Evolutionary conservation across 2,113 vertebrate species (phyloP), one percentile per base, ranked within the genome.

Genomic region (Scytalopus superciliaris): DNA sequence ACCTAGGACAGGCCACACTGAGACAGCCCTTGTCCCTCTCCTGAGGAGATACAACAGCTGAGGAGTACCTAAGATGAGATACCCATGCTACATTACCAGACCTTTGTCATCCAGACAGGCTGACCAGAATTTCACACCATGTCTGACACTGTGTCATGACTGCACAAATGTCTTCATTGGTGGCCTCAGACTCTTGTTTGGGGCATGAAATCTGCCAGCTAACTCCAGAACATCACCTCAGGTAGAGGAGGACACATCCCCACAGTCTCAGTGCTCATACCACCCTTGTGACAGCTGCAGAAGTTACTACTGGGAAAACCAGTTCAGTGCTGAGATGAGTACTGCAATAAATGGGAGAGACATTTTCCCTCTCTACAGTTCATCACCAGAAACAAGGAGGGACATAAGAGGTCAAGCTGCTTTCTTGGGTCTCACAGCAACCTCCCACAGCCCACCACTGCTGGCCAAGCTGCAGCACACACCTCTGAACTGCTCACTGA

Each of bases 1-100:
- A 42, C 0, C 1, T 0, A 83, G 49, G 75, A 56, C 11, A 4
- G 31, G 31, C 3, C 39, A 24, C 25, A 27, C 56, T 3, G 3
- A 56, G 30, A 31, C 39, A 62, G 56, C 21, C 44, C 49, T 40
- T 14, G 2, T 16, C 19, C 50, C 19, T n/a, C 42, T 68, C 23
- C 70, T 76, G 25, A 60, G 50, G 70, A 44, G 42, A 22, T 37
- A 67, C 0, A 3, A 14, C 56, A 84, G 30, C 14, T 28, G 3
- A 93, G 53, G 76, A 86, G 30, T 24, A 56, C 21, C 23, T 7
- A 19, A 82, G 39, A 19, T 28, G 35, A 64, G 37, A n/a, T 64
- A 37, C 11, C 33, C 31, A 19, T 6, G 1, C 30, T 55, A 28
- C 21, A 5, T 24, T 3, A 0, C 49, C 60, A 73, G 57, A 50